These are phyloP conservation scores for Zaprionus capensis DNA, from an alignment of 1,140 invertebrate species.

Conservation along the genomic window DNA sequence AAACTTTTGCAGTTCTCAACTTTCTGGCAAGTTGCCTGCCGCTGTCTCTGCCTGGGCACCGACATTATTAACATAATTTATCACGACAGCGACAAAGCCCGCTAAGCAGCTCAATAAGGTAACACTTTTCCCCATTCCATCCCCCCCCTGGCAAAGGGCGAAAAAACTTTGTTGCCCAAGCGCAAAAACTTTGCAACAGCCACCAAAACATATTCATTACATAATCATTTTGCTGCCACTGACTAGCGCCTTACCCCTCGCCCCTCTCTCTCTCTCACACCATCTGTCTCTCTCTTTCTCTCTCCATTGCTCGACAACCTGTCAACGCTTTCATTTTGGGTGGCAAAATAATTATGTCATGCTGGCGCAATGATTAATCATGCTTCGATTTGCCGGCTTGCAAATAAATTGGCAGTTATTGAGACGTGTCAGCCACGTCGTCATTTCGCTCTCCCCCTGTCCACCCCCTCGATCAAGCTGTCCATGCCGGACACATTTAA, in stretches of 20 bases:
- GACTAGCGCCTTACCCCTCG: background rate
- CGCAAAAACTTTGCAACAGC: constrained; percentile 42
- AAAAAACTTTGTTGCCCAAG: constrained; percentile 22
- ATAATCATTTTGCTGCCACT: constrained; percentile 55
- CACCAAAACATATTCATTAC: constrained; percentile 71
- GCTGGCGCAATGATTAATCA: constrained; percentile 68
- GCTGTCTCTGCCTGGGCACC: constrained; percentile 9
- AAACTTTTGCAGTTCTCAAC: constrained; percentile 67
- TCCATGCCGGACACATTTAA: constrained; percentile 47
- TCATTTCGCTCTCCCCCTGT: background rate
- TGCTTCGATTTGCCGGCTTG: constrained; percentile 53
- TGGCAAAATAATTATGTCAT: constrained; percentile 71
- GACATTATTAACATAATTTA: constrained; percentile 82
- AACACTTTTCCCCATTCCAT: constrained; percentile 61
- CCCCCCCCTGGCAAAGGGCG: background rate
- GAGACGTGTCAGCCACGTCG: constrained; percentile 36
- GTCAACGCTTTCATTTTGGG: constrained; percentile 2
- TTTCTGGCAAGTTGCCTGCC: constrained; percentile 61
- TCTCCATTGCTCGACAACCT: constrained; percentile 15
- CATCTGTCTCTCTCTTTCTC: background rate
- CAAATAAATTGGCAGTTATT: constrained; percentile 75
- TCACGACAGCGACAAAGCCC: constrained; percentile 71
- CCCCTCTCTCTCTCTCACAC: constrained; percentile 32
- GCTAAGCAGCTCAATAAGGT: constrained; percentile 70
- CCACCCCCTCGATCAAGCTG: constrained; percentile 53